Percentiles rank a stretch among this genome's conserved stretches.
These are phyloP conservation scores for Drosophila novamexicana DNA, from an alignment of 1,140 invertebrate genomes.

Conservation along the genomic window DNA sequence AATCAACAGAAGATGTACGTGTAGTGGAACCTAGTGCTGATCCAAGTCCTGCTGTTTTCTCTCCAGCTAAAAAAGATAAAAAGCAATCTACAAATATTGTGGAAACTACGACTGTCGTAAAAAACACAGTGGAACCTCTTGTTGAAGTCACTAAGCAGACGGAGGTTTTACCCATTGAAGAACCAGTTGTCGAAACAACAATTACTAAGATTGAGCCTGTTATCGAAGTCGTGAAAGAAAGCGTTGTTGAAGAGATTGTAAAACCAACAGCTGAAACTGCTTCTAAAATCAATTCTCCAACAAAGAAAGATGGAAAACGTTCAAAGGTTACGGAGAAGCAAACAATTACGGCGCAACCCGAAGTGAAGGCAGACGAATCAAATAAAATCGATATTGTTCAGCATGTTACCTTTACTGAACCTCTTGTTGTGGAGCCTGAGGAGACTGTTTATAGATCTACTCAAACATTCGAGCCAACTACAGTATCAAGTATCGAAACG, in stretches of 20 bases:
- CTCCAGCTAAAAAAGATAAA: constrained; percentile 34
- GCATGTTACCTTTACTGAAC: not conserved
- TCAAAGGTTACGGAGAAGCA: constrained; percentile 3
- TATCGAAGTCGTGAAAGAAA: not conserved
- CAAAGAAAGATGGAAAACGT: constrained; percentile 21
- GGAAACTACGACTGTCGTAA: constrained; percentile 1
- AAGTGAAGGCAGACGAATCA: not conserved
- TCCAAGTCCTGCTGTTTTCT: not conserved
- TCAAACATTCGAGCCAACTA: not conserved
- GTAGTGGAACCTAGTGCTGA: not conserved
- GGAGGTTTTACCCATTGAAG: not conserved
- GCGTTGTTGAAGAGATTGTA: not conserved
- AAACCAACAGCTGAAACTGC: not conserved
- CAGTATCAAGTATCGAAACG: constrained; percentile 21
- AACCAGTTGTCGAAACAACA: constrained; percentile 1
- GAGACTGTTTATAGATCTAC: not conserved
- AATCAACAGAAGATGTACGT: not conserved
- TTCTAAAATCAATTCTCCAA: not conserved
- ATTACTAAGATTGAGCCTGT: not conserved
- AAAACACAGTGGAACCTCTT: constrained; percentile 12
- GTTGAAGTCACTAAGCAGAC: not conserved
- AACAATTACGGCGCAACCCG: not conserved
- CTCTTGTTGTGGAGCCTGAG: not conserved
- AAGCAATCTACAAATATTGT: constrained; percentile 19
- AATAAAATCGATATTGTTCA: constrained; percentile 1